Evolutionary conservation across 2,888 invertebrate species (phyloP), one percentile per base, ranked within the genome.

Genomic region (Scaptomyza flava): DNA sequence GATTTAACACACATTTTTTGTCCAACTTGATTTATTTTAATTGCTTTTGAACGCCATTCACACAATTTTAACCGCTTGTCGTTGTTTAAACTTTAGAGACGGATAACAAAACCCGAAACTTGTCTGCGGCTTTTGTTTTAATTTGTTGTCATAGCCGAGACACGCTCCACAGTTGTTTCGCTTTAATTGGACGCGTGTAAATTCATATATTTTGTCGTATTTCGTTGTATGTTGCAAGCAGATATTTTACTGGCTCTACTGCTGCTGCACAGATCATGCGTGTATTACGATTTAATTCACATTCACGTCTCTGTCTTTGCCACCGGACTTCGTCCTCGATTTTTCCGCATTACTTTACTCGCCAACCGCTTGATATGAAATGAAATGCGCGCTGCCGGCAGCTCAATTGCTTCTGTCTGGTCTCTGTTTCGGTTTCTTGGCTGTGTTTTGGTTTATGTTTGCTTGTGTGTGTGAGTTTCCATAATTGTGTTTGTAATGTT

Each of bases 101-200:
- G 7, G 4, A 5, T 12, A 14, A 11, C 14, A n/a, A 23, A 20
- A 30, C 9, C 30, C 27, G 17, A 62, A 69, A 72, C 69, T 63
- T 63, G 59, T 64, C 54, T 33, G 20, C 33, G 54, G 12, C 8
- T 64, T 41, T 70, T 64, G 36, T 41, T 52, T 31, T 33, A 48
- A 56, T 61, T 66, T 57, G 58, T 65, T 64, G 46, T 64, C 50
- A 34, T 27, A 23, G 36, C 3, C 27, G 12, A n/a, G 54, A 36
- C 61, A 65, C 58, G 61, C 77, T 57, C 61, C 47, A 64, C 42
- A 73, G 65, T 71, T n/a, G 46, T 43, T 77, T 77, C 58, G 41
- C 41, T 58, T 45, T 59, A 62, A 73, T 71, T 77, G 58, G 77
- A 77, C 72, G 77, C 62, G 45, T 71, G 31, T 56, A 65, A 76